Base-by-base conservation (phyloP, 2,888 invertebrate genomes). In the Pachycephus smyrnensis region DNA sequence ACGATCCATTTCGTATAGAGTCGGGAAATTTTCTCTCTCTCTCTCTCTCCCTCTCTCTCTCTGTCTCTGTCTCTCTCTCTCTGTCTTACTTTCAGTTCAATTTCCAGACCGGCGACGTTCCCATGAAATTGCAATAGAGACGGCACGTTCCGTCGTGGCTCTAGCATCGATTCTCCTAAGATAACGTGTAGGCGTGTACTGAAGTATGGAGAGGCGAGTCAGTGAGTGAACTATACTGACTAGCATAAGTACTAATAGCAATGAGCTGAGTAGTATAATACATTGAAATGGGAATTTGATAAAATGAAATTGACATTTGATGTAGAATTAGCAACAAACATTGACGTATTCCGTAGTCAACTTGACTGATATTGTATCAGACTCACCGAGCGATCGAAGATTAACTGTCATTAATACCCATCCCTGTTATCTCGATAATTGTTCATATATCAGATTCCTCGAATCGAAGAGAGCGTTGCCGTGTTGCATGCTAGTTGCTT, bases 111-210 rank as follows among this genome's bases (percentile, higher is more conserved):
- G 55, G 23, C 2, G 23, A 55, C 32, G 68, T 75, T 75, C 31
- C 30, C n/a, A 36, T 68, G 75, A 35, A 36, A 40, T 37, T 11
- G 76, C 73, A n/a, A 68, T 73, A 33, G 55, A 33, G 71, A 40
- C 30, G 31, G 32, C 12, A 55, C 31, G 23, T 33, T 33, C 40
- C 4, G 32, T 23, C 23, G 40, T 40, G 55, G 23, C 55, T 23
- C 23, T 55, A 55, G 55, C 55, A 23, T 23, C 55, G 55, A 2
- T 23, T 23, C 55, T 23, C 55, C 23, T 55, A 55, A 23, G 55
- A 55, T 55, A 55, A 55, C 55, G 55, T 23, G 55, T 2, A 55
- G 23, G 55, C 15, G 55, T 23, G 23, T 9, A 23, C 23, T 55
- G 9, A 55, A 55, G 23, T 55, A 55, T 9, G 23, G 9, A 9